Evolutionary conservation across 2,113 vertebrate species (phyloP), one percentile per base, ranked within the genome.

Genomic region (Larimichthys polyactis): DNA sequence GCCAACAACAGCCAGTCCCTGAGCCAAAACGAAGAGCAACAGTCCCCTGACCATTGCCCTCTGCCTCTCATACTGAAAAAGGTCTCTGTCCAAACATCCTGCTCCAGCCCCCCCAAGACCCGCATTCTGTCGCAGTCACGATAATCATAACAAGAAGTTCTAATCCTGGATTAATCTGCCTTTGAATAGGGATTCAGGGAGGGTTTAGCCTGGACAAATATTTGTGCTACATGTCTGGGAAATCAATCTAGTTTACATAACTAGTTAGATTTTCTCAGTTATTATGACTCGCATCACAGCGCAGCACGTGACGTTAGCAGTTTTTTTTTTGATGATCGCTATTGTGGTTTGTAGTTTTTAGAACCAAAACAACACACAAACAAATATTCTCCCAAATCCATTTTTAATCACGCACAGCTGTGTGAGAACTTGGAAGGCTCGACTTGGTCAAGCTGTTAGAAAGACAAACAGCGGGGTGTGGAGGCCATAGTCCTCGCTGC

Each of bases 31-130:
- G 88, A 84, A 89, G 91, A 92, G 87, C 92, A 94, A 84, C 91
- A 91, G 85, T 82, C 84, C 62, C 51, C 72, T 46, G 90, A 89
- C 22, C 87, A 91, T 83, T 94, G 93, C 91, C 94, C 94, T 67
- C 89, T 99, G 82, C 97, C 97, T 60, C 95, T 99, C 88, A 89
- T 97, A 78, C 94, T 99, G 81, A 99, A 99, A 95, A 98, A 97
- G 96, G 98, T 99, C 79, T 80, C 82, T 87, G 87, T 93, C 86
- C 82, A 93, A 93, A 94, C 89, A 94, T 91, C 89, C 92, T 91
- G 91, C 85, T 82, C 73, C 66, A 83, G 64, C 27, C 58, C 58
- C 76, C 55, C 63, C 81, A 83, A 86, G 60, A 88, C 84, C 78
- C 54, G 22, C 78, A 83, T 91, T 88, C 79, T 80, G 76, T 51